A percentile compares a stretch with the other conserved stretches of the same genome.
Evolutionary conservation across 2,113 vertebrate genomes (phyloP).

Genomic region (Herpetotheres cachinnans): DNA sequence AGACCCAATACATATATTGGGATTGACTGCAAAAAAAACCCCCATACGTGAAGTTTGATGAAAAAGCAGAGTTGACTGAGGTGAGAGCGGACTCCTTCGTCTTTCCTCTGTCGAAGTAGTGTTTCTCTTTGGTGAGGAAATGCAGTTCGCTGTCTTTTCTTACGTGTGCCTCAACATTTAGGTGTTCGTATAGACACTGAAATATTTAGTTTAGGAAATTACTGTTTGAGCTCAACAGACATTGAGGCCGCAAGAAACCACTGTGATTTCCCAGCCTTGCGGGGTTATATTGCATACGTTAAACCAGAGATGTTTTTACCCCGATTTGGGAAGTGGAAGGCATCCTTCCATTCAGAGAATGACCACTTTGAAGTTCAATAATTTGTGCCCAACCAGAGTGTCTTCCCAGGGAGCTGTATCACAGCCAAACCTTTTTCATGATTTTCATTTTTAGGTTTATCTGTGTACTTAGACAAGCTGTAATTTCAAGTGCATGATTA

Average conservation of each 20-base stretch:
- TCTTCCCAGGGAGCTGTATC: not conserved
- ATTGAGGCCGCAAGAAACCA: not conserved
- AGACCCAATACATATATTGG: rapidly evolving
- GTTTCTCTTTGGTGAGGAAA: not conserved
- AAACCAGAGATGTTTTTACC: not conserved
- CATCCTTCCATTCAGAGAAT: not conserved
- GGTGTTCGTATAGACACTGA: not conserved
- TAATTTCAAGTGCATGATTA: not conserved
- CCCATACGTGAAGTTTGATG: not conserved
- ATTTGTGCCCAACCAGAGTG: not conserved
- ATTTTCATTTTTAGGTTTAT: not conserved
- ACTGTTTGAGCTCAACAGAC: not conserved
- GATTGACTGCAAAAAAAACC: not conserved
- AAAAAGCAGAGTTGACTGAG: not conserved
- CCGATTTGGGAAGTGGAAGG: not conserved
- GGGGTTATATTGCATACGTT: not conserved
- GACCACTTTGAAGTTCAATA: not conserved
- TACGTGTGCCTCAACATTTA: not conserved
- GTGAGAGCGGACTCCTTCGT: not conserved
- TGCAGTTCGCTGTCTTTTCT: not conserved
- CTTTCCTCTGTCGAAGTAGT: not conserved
- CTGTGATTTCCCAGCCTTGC: not conserved
- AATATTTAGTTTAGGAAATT: not conserved
- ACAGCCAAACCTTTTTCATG: not conserved
- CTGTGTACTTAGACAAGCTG: not conserved